Conservation (phyloP, 2,797 vertebrate species). For the Chromis chromis region DNA sequence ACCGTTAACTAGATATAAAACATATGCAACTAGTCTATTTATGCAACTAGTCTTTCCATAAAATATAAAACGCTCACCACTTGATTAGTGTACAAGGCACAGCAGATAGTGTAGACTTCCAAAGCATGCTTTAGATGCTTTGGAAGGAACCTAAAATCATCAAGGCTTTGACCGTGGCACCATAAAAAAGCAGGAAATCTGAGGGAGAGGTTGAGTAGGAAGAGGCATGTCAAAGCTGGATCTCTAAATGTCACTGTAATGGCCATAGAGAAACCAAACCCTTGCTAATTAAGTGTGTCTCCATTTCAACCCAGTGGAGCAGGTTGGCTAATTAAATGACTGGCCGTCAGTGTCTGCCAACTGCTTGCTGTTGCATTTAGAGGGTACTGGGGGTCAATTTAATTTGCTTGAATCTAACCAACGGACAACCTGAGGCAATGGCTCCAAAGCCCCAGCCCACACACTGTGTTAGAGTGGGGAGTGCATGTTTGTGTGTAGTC, state of each 20-base stretch:
- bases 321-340: constrained; percentile 75
- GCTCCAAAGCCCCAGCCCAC: constrained; percentile 51
- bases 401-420: constrained; percentile 74
- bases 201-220: not conserved
- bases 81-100: not conserved
- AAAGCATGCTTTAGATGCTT: not conserved
- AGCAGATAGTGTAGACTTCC: constrained; percentile 4
- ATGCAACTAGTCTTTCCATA: not conserved
- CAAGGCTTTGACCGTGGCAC: not conserved
- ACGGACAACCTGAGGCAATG: constrained; percentile 65
- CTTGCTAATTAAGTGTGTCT: constrained; percentile 66
- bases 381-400: constrained; percentile 67
- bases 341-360: constrained; percentile 54
- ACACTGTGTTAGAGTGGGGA: constrained; percentile 29
- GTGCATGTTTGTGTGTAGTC: constrained; percentile 3
- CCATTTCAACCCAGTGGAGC: constrained; percentile 59
- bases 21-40: not conserved
- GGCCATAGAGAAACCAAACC: constrained; percentile 58
- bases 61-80: not conserved
- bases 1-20: not conserved
- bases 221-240: constrained; percentile 15
- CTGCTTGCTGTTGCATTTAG: constrained; percentile 62
- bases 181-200: not conserved
- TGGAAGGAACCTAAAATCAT: not conserved
- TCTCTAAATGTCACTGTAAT: constrained; percentile 40